These are phyloP conservation scores for Drymodes brunneopygia DNA, from an alignment of 2,113 vertebrate species.

Conservation along the genomic window DNA sequence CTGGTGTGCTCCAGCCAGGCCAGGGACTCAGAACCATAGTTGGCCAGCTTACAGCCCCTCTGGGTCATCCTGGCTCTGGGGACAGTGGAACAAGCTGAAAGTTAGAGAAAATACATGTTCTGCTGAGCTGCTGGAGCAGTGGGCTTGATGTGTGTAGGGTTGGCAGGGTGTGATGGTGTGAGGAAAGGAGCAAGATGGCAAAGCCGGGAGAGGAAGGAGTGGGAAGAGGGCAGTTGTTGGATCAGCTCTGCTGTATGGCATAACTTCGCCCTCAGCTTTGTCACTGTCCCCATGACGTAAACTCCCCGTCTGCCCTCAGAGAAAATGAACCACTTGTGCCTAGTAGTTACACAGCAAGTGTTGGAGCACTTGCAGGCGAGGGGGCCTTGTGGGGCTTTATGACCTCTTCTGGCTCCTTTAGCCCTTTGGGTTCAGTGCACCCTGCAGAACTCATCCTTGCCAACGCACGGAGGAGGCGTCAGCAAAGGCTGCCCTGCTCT, in stretches of 20 bases:
- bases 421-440: background rate
- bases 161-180: background rate
- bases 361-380: background rate
- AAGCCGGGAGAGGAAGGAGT: background rate
- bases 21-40: background rate
- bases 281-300: background rate
- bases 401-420: background rate
- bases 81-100: background rate
- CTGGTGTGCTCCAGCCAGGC: background rate
- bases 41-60: background rate
- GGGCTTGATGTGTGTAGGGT: background rate
- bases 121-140: background rate
- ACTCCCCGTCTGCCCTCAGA: background rate
- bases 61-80: background rate
- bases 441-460: background rate
- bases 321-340: background rate
- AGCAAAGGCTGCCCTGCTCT: background rate
- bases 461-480: rapidly evolving
- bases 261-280: background rate
- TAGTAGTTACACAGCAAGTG: background rate
- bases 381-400: background rate
- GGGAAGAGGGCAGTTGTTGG: background rate
- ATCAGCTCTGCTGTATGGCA: rapidly evolving
- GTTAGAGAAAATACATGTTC: background rate
- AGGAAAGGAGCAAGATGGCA: background rate